A percentile compares a stretch with the other conserved stretches of the same genome.
These are phyloP conservation scores for Drosophila demipolita DNA, from an alignment of 2,888 invertebrate species.

Conservation along the genomic window DNA sequence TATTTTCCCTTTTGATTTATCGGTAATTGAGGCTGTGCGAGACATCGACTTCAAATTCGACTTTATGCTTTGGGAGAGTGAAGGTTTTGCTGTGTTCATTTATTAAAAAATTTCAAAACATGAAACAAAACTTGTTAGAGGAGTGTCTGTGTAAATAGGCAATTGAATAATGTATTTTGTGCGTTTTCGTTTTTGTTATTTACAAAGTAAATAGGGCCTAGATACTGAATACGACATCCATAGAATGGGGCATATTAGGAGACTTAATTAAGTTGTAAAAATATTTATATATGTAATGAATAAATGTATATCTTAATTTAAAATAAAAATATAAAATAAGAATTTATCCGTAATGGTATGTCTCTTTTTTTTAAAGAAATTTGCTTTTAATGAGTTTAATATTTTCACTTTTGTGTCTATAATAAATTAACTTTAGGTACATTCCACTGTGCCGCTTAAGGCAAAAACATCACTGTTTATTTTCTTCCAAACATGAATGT, in stretches of 20 bases:
- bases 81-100: slow-evolving; percentile 32
- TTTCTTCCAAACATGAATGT: slow-evolving; percentile 50
- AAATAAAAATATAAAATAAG: background rate
- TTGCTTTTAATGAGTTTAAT: background rate
- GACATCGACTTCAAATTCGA: background rate
- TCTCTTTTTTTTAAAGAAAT: background rate
- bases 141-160: slow-evolving; percentile 10
- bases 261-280: too few relatives aligned
- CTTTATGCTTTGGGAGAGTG: slow-evolving; percentile 14
- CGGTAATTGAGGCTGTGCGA: slow-evolving; percentile 19
- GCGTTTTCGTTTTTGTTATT: background rate
- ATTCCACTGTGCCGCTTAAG: slow-evolving; percentile 25
- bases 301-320: background rate
- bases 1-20: slow-evolving; percentile 19
- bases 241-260: background rate
- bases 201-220: background rate
- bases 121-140: slow-evolving; percentile 16
- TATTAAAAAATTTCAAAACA: slow-evolving; percentile 29
- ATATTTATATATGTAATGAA: background rate
- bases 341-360: background rate
- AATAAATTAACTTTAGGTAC: slow-evolving; percentile 1
- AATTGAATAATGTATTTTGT: background rate
- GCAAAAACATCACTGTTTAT: slow-evolving; percentile 44
- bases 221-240: background rate
- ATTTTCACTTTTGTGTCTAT: too few relatives aligned